Base-by-base conservation (phyloP, 1,140 invertebrate species). In the Lepidurus packardi region DNA sequence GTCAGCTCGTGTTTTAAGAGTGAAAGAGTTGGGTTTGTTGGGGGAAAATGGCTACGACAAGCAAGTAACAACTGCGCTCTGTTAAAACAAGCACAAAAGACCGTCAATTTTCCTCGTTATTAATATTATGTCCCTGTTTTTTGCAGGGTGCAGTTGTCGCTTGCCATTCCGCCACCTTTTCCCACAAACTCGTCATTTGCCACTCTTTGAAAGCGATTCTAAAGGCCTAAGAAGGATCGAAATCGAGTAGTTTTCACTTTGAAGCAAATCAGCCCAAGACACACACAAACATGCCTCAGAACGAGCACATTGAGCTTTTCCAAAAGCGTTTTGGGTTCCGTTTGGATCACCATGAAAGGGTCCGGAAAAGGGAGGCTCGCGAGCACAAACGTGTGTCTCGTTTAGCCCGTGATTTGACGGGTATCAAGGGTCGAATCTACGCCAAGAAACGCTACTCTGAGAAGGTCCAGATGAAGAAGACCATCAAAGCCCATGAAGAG, bases 391-490 rank as follows among this genome's bases (percentile, higher is more conserved):
- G 96, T 83, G 86, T 92, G 44, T 90, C 98, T 1, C 90, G 94
- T 80, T 94, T 94, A 82, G 97, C 98, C 0, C 92, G 93, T 80
- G 96, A 92, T 83, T 86, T 99, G 42, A 90, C 96, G 77, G 98
- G 98, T 79, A 90, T 99, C 74, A 99, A 98, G 86, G 98, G 98
- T 2, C 99, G 99, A 85, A 88, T 99, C 44, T 99, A 94, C 86
- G 98, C 99, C 85, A 98, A 98, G 84, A 90, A 99, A 84, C 89
- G 98, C 1, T 91, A 96, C 82, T 93, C 95, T 88, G 98, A 99
- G 85, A 99, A 99, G 87, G 94, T 99, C 81, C 96, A 98, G 85
- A 98, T 99, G 92, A 98, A 98, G 87, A 98, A 98, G 88, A 98
- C 97, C 83, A 94, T 97, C 78, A 93, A 93, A 83, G 92, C 93